These are phyloP conservation scores for Prosopocoilus inquinatus DNA, from an alignment of 2,888 invertebrate genomes.

Conservation along the genomic window DNA sequence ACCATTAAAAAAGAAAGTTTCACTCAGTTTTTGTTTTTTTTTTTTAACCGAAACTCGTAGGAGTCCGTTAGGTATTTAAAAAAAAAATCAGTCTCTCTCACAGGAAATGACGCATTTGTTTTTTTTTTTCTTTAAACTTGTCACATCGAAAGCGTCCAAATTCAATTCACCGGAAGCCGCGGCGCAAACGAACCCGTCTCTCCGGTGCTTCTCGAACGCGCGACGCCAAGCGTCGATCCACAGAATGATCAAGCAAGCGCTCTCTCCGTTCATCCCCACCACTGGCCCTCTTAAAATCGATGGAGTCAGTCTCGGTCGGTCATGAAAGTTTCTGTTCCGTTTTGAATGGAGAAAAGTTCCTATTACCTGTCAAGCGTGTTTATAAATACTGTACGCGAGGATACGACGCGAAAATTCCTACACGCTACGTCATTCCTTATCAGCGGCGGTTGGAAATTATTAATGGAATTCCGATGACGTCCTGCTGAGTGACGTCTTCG, in stretches of 20 bases:
- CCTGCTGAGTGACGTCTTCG: conserved; percentile 16
- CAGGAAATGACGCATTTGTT: background rate
- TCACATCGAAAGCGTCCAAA: background rate
- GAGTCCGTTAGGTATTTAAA: too few species aligned
- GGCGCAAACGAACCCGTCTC: background rate
- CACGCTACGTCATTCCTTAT: background rate
- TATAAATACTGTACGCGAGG: background rate
- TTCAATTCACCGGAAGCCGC: background rate
- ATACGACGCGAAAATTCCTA: background rate
- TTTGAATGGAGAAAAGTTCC: background rate
- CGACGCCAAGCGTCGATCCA: conserved; percentile 1
- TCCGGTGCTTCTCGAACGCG: conserved; percentile 4
- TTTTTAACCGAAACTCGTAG: background rate
- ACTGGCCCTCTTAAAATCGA: conserved; percentile 1
- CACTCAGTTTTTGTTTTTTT: background rate
- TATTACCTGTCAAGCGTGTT: background rate
- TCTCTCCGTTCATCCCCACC: background rate
- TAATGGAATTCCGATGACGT: conserved; percentile 20
- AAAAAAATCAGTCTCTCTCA: too few species aligned
- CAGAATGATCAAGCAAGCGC: conserved; percentile 8
- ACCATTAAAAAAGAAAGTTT: conserved; percentile 1
- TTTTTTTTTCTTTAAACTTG: too few species aligned
- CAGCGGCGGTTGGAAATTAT: background rate
- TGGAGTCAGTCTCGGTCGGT: conserved; percentile 2
- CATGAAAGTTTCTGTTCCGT: background rate